phyloP scores from a whole-genome alignment of 2,113 vertebrate genomes.

The Etia nguti region DNA sequence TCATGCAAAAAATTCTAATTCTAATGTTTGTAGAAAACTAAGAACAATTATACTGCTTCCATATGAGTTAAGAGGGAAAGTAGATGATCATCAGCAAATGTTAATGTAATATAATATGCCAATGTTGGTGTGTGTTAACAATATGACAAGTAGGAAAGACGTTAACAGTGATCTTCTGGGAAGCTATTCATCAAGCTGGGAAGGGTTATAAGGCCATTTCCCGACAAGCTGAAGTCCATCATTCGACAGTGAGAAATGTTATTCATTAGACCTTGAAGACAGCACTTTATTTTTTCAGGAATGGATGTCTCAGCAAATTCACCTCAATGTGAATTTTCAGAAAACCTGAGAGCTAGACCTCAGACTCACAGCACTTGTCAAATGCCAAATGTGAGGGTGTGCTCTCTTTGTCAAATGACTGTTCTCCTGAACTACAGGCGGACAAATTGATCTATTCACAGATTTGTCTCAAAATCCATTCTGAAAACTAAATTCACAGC shows the following conservation, averaged over 20 bases:
- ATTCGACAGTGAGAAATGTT: background rate
- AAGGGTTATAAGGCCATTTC: background rate
- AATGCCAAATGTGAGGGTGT: background rate
- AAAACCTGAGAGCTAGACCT: background rate
- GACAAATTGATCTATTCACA: background rate
- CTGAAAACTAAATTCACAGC: background rate
- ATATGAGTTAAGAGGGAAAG: background rate
- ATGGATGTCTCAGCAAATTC: background rate
- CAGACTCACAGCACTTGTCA: background rate
- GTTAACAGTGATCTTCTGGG: background rate
- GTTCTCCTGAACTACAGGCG: background rate
- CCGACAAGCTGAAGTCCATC: background rate
- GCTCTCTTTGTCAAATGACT: background rate
- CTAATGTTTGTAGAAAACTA: background rate
- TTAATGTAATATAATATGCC: background rate
- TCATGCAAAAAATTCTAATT: background rate
- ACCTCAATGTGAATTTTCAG: background rate
- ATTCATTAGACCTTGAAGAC: background rate
- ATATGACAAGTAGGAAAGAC: background rate
- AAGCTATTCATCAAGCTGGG: background rate
- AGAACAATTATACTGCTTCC: background rate
- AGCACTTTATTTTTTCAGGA: background rate
- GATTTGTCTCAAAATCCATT: background rate
- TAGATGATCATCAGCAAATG: background rate
- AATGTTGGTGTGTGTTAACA: background rate